A percentile compares a stretch with the other conserved stretches of the same genome.
Conservation (phyloP, 1,140 invertebrate genomes). For the Teleopsis dalmanni region DNA sequence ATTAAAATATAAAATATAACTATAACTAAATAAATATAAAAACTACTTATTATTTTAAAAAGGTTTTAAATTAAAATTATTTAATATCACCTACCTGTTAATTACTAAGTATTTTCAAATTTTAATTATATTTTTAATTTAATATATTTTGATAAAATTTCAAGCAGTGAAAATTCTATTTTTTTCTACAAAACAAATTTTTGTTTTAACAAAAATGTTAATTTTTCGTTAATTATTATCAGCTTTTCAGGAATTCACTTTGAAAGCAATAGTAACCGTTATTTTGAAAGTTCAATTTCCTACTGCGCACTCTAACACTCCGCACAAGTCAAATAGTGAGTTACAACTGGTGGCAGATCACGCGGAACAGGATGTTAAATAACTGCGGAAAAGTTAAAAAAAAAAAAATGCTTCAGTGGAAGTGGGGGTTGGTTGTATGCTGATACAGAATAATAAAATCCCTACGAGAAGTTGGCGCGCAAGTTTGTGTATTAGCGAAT, state of each 20-base stretch:
- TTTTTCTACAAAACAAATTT: neutral
- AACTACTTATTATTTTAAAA: no score
- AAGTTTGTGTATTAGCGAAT: neutral
- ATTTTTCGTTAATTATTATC: neutral
- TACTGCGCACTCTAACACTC: no score
- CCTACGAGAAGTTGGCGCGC: neutral
- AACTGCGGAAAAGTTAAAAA: constrained; percentile 1
- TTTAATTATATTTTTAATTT: no score
- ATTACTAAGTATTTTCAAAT: no score
- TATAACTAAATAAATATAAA: no score
- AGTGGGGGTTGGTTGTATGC: neutral
- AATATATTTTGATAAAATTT: neutral
- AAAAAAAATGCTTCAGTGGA: neutral
- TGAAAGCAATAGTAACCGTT: neutral
- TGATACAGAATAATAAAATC: neutral
- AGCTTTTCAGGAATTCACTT: neutral
- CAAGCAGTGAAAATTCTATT: neutral
- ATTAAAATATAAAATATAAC: no score
- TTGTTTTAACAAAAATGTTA: neutral
- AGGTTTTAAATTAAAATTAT: no score
- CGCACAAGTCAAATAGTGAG: constrained; percentile 12
- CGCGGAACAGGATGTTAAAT: constrained; percentile 15
- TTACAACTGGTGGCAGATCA: constrained; percentile 17
- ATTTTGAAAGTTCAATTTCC: no score
- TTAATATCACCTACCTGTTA: no score